These are phyloP conservation scores for Zygogramma bicolorata DNA, from an alignment of 2,888 invertebrate species.

Conservation along the genomic window DNA sequence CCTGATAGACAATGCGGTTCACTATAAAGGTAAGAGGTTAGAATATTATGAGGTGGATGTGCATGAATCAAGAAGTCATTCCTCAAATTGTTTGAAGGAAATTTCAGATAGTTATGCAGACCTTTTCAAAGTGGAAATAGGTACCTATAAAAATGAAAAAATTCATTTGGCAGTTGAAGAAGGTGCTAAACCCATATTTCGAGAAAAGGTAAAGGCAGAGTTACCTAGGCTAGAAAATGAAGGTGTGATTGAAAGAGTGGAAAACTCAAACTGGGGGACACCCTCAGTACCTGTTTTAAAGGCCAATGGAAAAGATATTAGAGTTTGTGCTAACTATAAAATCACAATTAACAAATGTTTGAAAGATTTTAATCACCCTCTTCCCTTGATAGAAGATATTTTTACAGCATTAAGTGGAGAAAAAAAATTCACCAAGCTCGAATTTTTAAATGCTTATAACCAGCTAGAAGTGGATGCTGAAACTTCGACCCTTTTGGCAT, in stretches of 20 bases:
- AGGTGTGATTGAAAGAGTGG: slow-evolving; percentile 19
- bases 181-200: not conserved
- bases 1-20: too few species aligned
- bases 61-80: too few species aligned
- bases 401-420: slow-evolving; percentile 9
- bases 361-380: slow-evolving; percentile 24
- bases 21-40: not conserved
- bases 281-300: too few species aligned
- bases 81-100: too few species aligned
- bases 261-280: too few species aligned
- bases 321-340: too few species aligned
- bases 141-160: not conserved
- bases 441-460: slow-evolving; percentile 20
- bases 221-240: slow-evolving; percentile 15
- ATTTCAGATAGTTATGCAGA: too few species aligned
- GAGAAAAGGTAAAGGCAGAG: not conserved
- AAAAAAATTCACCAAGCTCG: slow-evolving; percentile 12
- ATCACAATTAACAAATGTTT: slow-evolving; percentile 48
- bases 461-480: slow-evolving; percentile 15
- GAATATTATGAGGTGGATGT: too few species aligned
- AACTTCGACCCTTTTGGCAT: slow-evolving; percentile 24
- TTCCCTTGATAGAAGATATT: slow-evolving; percentile 23
- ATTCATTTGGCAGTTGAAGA: not conserved
- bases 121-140: not conserved
- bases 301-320: too few species aligned